phyloP scores from a whole-genome alignment of 2,888 invertebrate genomes.

The Drepanosiphum platanoidis region DNA sequence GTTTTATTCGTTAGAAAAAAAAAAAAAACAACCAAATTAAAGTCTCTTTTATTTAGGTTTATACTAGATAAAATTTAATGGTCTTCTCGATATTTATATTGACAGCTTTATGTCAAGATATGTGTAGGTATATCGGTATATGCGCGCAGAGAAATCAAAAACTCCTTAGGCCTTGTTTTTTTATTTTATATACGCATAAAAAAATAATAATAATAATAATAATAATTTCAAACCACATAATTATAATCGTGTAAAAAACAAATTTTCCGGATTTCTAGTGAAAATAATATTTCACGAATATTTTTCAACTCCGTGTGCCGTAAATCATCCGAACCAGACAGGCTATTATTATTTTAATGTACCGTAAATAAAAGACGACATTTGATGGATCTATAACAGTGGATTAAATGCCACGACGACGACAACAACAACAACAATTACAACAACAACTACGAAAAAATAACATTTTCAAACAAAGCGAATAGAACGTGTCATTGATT shows the following conservation, averaged over 20 bases:
- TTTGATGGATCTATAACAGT: not conserved
- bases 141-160: not conserved
- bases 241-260: constrained; percentile 29
- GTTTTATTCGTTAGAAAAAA: not conserved
- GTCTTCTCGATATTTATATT: not conserved
- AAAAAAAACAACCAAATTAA: not conserved
- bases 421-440: too few species aligned
- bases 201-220: not conserved
- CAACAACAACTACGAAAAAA: too few species aligned
- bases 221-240: constrained; percentile 6
- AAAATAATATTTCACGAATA: not conserved
- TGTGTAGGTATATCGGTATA: constrained; percentile 9
- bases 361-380: not conserved
- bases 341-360: constrained; percentile 18
- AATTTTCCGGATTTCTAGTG: not conserved
- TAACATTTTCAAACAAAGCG: too few species aligned
- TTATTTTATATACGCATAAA: constrained; percentile 14
- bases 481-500: not conserved
- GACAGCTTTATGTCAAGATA: constrained; percentile 38
- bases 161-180: constrained; percentile 24
- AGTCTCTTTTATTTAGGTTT: not conserved
- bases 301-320: not conserved
- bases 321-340: constrained; percentile 17
- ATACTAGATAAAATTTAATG: constrained; percentile 2
- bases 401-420: too few species aligned